Evolutionary conservation across 2,888 invertebrate genomes (phyloP).

Genomic region (Leptinotarsa peninsularis): DNA sequence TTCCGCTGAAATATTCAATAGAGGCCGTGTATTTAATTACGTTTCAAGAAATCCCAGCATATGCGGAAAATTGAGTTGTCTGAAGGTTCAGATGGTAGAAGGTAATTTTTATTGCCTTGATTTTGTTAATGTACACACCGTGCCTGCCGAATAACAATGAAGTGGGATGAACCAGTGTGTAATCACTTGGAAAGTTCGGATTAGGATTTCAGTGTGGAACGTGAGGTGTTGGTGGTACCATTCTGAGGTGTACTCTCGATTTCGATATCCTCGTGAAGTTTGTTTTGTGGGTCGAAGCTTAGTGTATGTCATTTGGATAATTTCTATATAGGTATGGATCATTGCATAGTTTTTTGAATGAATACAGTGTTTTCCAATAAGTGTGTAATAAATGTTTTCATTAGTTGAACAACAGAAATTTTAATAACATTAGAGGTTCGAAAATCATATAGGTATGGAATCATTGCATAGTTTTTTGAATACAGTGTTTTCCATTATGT

Average conservation of each 20-base stretch:
- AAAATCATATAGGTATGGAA: background rate
- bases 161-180: conserved; percentile 19
- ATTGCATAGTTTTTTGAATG: no score
- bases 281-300: background rate
- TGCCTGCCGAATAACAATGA: conserved; percentile 14
- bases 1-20: background rate
- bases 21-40: background rate
- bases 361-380: no score
- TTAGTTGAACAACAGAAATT: no score
- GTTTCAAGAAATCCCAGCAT: conserved; percentile 27
- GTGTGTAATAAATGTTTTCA: no score
- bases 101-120: conserved; percentile 32
- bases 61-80: conserved; percentile 28
- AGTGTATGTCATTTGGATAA: background rate
- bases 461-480: no score
- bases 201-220: conserved; percentile 9
- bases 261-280: background rate
- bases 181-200: conserved; percentile 17
- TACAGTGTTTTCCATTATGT: no score
- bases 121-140: conserved; percentile 21
- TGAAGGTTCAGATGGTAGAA: conserved; percentile 25
- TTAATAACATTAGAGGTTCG: no score
- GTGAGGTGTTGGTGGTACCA: conserved; percentile 6
- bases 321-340: background rate
- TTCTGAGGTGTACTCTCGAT: background rate